Percentiles rank a stretch among this genome's conserved stretches.
Conservation (phyloP, 2,797 vertebrate species). For the Ctenochaetus hawaiiensis region DNA sequence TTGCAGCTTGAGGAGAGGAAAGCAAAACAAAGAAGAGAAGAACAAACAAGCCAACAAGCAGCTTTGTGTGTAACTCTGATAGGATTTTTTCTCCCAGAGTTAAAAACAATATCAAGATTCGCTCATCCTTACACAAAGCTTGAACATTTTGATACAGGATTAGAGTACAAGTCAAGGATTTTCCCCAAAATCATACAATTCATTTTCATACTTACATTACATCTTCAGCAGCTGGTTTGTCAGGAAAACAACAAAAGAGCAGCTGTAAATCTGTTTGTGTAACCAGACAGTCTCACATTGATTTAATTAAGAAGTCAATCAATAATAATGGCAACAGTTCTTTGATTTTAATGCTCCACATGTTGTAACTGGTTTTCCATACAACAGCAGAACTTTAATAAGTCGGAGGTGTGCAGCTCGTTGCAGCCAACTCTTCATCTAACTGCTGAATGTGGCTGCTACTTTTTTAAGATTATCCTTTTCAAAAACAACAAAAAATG, state of each 20-base stretch:
- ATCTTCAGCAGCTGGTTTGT: constrained; percentile 2
- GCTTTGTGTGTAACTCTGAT: constrained; percentile 33
- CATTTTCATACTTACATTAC: too few relatives aligned
- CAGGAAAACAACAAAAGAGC: neutral
- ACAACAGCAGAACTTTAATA: neutral
- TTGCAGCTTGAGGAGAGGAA: constrained; percentile 81
- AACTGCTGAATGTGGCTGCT: neutral
- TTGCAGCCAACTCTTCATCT: neutral
- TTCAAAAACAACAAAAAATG: neutral
- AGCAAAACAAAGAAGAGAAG: constrained; percentile 77
- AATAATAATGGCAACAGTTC: neutral
- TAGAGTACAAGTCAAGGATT: too few relatives aligned
- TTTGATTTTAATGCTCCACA: neutral
- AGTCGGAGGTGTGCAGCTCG: neutral
- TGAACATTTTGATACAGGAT: neutral
- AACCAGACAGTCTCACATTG: constrained; percentile 5
- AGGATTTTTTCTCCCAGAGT: neutral
- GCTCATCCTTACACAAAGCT: neutral
- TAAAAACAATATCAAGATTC: neutral
- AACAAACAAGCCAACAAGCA: constrained; percentile 65
- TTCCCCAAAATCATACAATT: too few relatives aligned
- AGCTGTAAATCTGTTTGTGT: constrained; percentile 1
- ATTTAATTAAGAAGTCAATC: neutral
- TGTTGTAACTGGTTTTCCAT: neutral
- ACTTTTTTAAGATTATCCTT: neutral